Conservation (phyloP, 2,797 vertebrate species). For the Melanotaenia boesemani region DNA sequence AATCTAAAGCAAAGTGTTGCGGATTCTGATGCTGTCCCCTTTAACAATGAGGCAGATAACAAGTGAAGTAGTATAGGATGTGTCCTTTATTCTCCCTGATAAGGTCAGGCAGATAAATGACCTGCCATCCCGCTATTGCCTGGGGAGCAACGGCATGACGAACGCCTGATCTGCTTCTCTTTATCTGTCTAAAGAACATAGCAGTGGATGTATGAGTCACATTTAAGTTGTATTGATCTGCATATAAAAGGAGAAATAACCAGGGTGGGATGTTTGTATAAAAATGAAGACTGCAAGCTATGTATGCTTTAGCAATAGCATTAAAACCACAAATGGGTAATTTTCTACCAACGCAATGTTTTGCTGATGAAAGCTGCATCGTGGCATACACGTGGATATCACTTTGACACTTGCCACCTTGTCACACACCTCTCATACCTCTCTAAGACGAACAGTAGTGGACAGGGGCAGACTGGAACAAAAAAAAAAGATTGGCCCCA, state of each 20-base stretch:
- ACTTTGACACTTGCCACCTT: neutral
- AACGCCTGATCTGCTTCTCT: constrained; percentile 36
- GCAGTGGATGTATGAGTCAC: constrained; percentile 25
- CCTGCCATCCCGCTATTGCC: constrained; percentile 37
- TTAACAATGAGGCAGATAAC: constrained; percentile 9
- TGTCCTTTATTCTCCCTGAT: constrained; percentile 42
- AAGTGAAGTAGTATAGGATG: constrained; percentile 8
- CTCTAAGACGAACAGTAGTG: neutral
- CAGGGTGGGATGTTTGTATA: neutral
- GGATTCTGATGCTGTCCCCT: neutral
- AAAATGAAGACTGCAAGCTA: neutral
- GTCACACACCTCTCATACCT: neutral
- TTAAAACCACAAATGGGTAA: neutral
- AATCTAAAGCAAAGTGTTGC: neutral
- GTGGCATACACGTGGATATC: neutral
- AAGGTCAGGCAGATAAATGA: constrained; percentile 62
- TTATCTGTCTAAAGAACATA: constrained; percentile 27
- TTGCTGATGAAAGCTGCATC: neutral
- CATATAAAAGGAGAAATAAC: neutral
- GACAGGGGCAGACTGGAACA: too few species aligned
- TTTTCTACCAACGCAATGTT: neutral
- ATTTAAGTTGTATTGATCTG: constrained; percentile 35
- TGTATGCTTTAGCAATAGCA: neutral
- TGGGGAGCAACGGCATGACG: constrained; percentile 40
- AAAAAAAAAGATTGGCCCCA: too few species aligned